phyloP scores from a whole-genome alignment of 2,797 vertebrate species.

The Danio jaintianensis region DNA sequence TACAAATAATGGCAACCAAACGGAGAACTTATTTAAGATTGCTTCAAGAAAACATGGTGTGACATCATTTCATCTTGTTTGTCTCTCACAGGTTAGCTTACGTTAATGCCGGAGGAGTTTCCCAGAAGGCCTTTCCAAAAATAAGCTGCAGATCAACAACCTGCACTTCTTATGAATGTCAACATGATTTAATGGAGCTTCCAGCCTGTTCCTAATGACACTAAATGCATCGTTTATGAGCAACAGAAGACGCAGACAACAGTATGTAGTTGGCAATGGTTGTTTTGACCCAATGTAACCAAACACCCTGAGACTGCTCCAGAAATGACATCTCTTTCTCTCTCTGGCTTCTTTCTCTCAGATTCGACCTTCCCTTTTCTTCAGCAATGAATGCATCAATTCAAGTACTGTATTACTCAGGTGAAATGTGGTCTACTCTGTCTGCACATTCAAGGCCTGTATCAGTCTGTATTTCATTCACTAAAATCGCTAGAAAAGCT shows the following conservation, averaged over 20 bases:
- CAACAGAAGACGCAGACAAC: neutral
- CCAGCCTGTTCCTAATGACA: neutral
- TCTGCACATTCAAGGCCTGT: slow-evolving; percentile 5
- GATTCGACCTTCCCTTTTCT: neutral
- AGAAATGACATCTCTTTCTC: neutral
- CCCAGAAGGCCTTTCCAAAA: slow-evolving; percentile 39
- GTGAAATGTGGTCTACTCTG: slow-evolving; percentile 26
- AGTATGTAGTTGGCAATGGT: slow-evolving; percentile 8
- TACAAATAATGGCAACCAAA: too few species aligned
- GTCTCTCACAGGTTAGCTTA: slow-evolving; percentile 2
- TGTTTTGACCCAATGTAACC: slow-evolving; percentile 16
- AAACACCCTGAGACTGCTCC: slow-evolving; percentile 15
- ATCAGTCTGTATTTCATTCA: slow-evolving; percentile 14
- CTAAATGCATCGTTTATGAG: slow-evolving; percentile 15
- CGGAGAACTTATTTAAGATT: too few species aligned
- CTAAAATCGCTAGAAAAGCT: neutral
- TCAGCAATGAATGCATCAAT: slow-evolving; percentile 41
- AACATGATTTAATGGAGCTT: slow-evolving; percentile 8
- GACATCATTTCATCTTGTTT: slow-evolving; percentile 14
- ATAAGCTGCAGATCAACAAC: slow-evolving; percentile 31
- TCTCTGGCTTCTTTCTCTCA: neutral
- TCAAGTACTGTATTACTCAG: slow-evolving; percentile 46
- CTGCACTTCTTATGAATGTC: slow-evolving; percentile 7
- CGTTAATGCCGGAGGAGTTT: slow-evolving; percentile 8
- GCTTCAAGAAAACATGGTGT: neutral